phyloP scores from a whole-genome alignment of 1,140 invertebrate genomes.

The Lanistes nyassanus region DNA sequence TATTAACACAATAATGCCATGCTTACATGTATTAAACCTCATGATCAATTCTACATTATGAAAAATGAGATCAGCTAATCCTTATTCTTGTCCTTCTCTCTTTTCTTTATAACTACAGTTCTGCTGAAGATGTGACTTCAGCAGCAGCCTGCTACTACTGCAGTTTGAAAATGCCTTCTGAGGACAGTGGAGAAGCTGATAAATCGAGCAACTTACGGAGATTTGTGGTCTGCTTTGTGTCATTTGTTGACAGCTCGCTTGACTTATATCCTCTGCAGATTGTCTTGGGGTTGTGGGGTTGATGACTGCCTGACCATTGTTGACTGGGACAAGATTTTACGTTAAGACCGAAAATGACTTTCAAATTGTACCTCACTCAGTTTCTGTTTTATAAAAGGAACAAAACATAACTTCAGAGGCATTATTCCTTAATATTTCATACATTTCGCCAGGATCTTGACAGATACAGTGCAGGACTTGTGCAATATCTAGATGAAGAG shows the following conservation, averaged over 20 bases:
- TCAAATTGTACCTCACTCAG: no score
- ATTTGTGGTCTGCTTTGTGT: slow-evolving; percentile 39
- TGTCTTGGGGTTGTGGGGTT: no score
- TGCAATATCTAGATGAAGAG: slow-evolving; percentile 36
- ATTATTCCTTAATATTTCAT: slow-evolving; percentile 14
- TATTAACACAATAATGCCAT: no score
- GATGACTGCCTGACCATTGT: no score
- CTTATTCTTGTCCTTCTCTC: not conserved
- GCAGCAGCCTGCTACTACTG: slow-evolving; percentile 37
- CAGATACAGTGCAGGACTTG: slow-evolving; percentile 24
- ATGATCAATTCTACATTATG: no score
- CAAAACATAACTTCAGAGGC: no score
- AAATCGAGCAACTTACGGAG: slow-evolving; percentile 3
- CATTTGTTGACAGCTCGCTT: slow-evolving; percentile 35
- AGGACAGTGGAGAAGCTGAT: not conserved
- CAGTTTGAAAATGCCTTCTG: slow-evolving; percentile 17
- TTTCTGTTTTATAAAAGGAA: no score
- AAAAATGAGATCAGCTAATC: no score
- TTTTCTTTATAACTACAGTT: slow-evolving; percentile 7
- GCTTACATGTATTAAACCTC: no score
- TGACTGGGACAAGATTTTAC: no score
- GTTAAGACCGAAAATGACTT: no score
- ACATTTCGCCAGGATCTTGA: slow-evolving; percentile 38
- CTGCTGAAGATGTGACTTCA: slow-evolving; percentile 10
- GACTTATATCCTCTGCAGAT: slow-evolving; percentile 37